Base-by-base conservation (phyloP, 2,113 vertebrate genomes). In the Pseudopipra pipra region DNA sequence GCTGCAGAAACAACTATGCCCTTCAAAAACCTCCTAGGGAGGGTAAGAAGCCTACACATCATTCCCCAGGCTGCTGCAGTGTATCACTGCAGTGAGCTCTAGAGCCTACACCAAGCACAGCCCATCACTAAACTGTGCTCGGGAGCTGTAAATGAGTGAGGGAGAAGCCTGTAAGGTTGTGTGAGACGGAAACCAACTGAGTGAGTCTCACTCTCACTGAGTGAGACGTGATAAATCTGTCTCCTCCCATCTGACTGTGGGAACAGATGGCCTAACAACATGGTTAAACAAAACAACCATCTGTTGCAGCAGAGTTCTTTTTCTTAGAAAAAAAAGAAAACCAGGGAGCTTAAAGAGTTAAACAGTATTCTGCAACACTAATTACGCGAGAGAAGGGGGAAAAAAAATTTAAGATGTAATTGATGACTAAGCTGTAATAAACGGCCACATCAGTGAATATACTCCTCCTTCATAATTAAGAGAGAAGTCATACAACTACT, bases 181-280 rank as follows among this genome's bases (percentile, higher is more conserved):
- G 94, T 39, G 92, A 97, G 96, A 96, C 94, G 4, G 85, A 92
- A 96, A 93, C 94, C 95, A 80, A 83, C 82, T 41, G 92, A 96
- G 90, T 62, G 74, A 96, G 85, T 93, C 95, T 95, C 82, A 79
- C 90, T 85, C 87, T 94, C 87, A 72, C 70, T 28, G 46, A 93
- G 92, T 46, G 85, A 86, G 75, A 96, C 88, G 83, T n/a, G 96
- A 92, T 80, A 92, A 94, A 95, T 95, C 90, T 93, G 92, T 73
- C 92, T 93, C 83, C 79, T 93, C 63, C n/a, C 58, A 85, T 96
- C 87, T 82, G 74, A 89, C 71, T 62, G 81, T 58, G 54, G 71
- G 77, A 97, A 95, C 96, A 97, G 96, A 97, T 95, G 95, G 96
- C 59, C 43, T 58, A 89, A 76, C 84, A 89, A 87, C 77, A 76